phyloP scores from a whole-genome alignment of 2,113 vertebrate genomes.

The Desmodus rotundus region DNA sequence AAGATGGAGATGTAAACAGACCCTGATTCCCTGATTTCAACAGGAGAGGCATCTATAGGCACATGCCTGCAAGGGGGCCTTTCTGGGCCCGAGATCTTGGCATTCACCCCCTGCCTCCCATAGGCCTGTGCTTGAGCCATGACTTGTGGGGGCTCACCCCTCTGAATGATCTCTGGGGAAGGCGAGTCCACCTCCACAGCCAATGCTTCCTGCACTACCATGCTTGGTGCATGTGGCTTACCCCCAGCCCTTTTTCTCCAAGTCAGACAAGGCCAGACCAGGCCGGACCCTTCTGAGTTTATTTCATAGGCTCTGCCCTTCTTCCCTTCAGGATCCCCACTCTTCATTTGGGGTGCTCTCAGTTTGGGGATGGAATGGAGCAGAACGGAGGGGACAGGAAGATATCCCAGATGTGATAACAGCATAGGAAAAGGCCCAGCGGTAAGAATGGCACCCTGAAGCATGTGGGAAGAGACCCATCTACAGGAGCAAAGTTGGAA shows the following conservation, averaged over 20 bases:
- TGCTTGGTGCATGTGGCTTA: rapidly evolving
- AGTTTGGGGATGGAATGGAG: neutral
- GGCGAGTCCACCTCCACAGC: neutral
- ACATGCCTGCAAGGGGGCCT: neutral
- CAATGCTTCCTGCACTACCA: neutral
- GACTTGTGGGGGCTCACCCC: neutral
- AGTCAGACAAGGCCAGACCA: neutral
- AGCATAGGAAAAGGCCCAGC: neutral
- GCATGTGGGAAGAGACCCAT: neutral
- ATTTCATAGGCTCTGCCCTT: neutral
- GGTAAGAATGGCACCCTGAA: neutral
- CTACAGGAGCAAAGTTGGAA: neutral
- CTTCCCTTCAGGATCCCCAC: neutral
- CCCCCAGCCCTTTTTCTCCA: neutral
- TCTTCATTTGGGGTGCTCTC: neutral
- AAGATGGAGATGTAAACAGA: neutral
- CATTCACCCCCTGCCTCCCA: too few species aligned
- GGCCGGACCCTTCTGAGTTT: neutral
- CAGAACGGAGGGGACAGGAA: neutral
- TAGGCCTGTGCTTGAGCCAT: neutral
- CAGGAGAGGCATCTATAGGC: neutral
- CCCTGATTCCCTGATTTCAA: neutral
- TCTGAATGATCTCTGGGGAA: neutral
- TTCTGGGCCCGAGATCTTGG: too few species aligned
- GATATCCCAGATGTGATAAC: too few species aligned